Base-by-base conservation (phyloP, 2,797 vertebrate genomes). In the Oryzias sinensis region DNA sequence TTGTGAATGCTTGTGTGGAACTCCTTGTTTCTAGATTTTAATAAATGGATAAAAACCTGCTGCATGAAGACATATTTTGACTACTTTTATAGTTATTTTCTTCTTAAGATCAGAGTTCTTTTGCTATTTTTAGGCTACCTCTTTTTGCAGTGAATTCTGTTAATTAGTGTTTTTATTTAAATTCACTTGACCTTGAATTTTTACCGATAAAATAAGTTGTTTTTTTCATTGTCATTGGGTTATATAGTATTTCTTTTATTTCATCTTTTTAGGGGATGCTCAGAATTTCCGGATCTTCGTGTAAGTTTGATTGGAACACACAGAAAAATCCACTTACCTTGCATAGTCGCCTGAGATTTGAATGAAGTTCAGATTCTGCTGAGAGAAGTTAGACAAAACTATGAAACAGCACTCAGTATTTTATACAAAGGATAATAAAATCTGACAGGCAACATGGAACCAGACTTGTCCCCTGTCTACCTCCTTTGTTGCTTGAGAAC, bases 381-480 rank as follows among this genome's bases (percentile, higher is more conserved):
- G 77, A 82, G 75, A 83, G 76, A 81, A 82, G 74, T 86, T 80
- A 85, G 70, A 88, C 89, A 80, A 85, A 77, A 76, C 82, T 77
- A 45, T 69, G 71, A 81, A 72, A 77, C 69, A 15, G 45, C 78
- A 76, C 81, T 80, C 69, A 76, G 13, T 22, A 22, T 66, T 61
- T 69, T 73, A 63, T 41, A 75, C 66, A 79, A 76, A 52, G 81
- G 83, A 84, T 82, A 75, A 84, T 82, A 75, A 47, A 82, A 89
- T 87, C 87, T 88, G 80, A 90, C 79, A 83, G 73, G 80, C 69
- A 84, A 86, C 82, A 85, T 66, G 65, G 76, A 85, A 80, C 68
- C 73, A 77, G 77, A 74, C 79, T 85, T 73, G 82, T 85, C 81
- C 81, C 43, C 50, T 72, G 56, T 56, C 59, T 60, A 53, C 77